Evolutionary conservation across 2,113 vertebrate species (phyloP), one percentile per base, ranked within the genome.

Genomic region (Agapornis roseicollis): DNA sequence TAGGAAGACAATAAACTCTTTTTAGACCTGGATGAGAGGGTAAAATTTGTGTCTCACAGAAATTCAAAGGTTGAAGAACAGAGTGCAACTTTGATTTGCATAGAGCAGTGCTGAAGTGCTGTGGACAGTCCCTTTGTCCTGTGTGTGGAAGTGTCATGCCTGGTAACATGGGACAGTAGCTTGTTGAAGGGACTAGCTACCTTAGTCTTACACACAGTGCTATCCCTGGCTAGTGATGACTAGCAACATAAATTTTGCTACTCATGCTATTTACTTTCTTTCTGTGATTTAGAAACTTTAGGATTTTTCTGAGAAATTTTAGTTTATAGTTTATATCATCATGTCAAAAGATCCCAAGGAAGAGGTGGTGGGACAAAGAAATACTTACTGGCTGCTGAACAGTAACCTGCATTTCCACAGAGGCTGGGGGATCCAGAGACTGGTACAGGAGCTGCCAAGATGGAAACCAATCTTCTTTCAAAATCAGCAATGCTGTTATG

Each of bases 91-190:
- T 52, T 1, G 2, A 23, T 49, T 52, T 74, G 28, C 11, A 18
- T 5, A 5, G 6, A 60, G 7, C 18, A 70, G 8, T 49, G 44
- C 9, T n/a, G n/a, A 78, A 74, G 35, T n/a, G 18, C 5, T 82
- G 4, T 6, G 33, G 13, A 35, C 1, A 2, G 10, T 53, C 1
- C 1, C 14, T 33, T 41, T 85, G 41, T 20, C 2, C 0, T 20
- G 1, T 10, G 35, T 27, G 5, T n/a, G n/a, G 24, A 80, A 64
- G 14, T 81, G 18, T 61, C 77, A 47, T 0, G 0, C 20, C 44
- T 66, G 41, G 9, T 35, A 55, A 42, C 18, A 12, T 1, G 9
- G 33, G 44, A 6, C 9, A 41, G 35, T 17, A 81, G 29, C 27
- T 61, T 49, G 15, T 14, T 82, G 29, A 23, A 63, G 22, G 27